phyloP scores from a whole-genome alignment of 2,888 invertebrate species.

The Polia nebulosa region DNA sequence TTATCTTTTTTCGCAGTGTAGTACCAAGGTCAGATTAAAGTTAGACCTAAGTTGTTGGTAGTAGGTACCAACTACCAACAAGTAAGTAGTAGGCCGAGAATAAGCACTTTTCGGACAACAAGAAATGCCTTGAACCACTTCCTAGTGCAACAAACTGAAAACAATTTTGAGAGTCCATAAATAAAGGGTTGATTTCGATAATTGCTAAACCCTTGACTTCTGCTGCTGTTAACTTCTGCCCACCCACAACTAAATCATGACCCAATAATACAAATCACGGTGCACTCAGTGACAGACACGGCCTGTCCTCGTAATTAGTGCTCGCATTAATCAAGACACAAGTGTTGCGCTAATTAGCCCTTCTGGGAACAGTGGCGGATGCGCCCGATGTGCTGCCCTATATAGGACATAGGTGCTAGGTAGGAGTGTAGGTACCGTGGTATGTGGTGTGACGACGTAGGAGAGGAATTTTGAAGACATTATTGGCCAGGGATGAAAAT shows the following conservation, averaged over 20 bases:
- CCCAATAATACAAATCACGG: slow-evolving; percentile 63
- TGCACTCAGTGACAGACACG: slow-evolving; percentile 56
- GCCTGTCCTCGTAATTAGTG: slow-evolving; percentile 76
- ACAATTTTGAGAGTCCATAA: too few species aligned
- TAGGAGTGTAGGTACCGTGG: neutral
- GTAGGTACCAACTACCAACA: too few species aligned
- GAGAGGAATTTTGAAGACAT: neutral
- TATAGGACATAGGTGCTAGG: slow-evolving; percentile 46
- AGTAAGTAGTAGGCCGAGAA: too few species aligned
- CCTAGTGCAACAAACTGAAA: too few species aligned
- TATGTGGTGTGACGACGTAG: neutral
- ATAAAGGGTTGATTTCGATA: too few species aligned
- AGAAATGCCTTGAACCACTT: too few species aligned
- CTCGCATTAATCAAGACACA: slow-evolving; percentile 81
- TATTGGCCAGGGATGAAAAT: too few species aligned
- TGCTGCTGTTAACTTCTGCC: neutral
- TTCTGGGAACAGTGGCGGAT: slow-evolving; percentile 67
- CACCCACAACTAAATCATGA: slow-evolving; percentile 48
- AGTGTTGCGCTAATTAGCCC: slow-evolving; percentile 77
- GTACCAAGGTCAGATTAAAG: too few species aligned
- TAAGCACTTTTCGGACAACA: too few species aligned
- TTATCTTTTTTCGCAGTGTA: too few species aligned
- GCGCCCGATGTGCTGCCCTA: slow-evolving; percentile 51
- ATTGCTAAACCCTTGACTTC: neutral
- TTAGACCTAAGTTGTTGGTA: too few species aligned